Conservation (phyloP, 2,113 vertebrate species). For the Shinisaurus crocodilurus region DNA sequence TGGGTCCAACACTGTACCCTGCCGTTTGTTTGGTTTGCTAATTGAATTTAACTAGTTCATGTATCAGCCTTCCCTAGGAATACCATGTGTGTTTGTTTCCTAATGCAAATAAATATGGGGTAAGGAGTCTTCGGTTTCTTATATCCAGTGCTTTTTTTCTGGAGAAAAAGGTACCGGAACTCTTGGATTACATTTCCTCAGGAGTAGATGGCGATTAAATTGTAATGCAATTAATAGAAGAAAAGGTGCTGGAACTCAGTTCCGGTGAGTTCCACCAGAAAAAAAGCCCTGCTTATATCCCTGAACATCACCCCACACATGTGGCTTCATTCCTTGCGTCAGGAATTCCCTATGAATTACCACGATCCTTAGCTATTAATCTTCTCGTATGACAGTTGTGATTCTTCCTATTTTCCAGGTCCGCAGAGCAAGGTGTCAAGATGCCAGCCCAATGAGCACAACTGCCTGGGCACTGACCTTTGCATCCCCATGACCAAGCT, state of each 20-base stretch:
- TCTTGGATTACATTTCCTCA: too few species aligned
- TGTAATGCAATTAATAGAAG: too few species aligned
- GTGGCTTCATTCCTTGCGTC: not conserved
- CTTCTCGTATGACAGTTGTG: not conserved
- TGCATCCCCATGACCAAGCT: conserved; percentile 93
- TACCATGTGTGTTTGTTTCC: too few species aligned
- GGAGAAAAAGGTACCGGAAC: too few species aligned
- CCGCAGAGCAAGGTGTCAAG: conserved; percentile 87
- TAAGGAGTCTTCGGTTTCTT: not conserved
- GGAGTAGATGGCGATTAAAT: too few species aligned
- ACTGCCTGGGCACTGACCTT: conserved; percentile 89
- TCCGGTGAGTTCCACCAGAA: too few species aligned
- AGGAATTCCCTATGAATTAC: not conserved
- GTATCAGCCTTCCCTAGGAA: not conserved
- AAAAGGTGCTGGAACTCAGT: too few species aligned
- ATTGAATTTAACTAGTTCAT: not conserved
- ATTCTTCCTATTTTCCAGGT: conserved; percentile 75
- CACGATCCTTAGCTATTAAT: fast-evolving
- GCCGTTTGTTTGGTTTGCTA: not conserved
- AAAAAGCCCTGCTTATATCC: too few species aligned
- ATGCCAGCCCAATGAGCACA: conserved; percentile 92
- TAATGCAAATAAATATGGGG: not conserved
- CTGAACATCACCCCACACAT: not conserved
- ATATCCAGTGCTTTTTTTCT: too few species aligned
- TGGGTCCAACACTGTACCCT: not conserved